Percentiles rank a stretch among this genome's conserved stretches.
Conservation (phyloP, 2,113 vertebrate genomes). For the Paramormyrops kingsleyae region DNA sequence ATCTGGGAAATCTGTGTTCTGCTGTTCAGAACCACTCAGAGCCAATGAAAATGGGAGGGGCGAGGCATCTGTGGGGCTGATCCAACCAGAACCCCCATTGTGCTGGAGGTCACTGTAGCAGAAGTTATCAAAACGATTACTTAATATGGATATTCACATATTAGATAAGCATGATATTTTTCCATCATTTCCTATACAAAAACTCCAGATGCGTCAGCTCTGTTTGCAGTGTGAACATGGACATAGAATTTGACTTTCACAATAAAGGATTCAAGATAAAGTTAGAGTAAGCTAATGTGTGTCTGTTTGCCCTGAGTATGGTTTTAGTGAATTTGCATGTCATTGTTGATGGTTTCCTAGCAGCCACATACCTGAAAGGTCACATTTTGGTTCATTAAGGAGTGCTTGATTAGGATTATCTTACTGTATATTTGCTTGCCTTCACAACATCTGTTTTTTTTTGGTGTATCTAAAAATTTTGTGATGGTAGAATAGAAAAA, state of each 20-base stretch:
- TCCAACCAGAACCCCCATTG: neutral
- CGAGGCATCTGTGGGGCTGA: neutral
- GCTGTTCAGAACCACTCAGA: neutral
- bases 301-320: neutral
- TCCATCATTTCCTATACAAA: neutral
- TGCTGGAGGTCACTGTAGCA: neutral
- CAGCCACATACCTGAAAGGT: neutral
- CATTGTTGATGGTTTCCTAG: constrained; percentile 10
- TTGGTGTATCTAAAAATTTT: neutral
- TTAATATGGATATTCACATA: neutral
- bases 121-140: neutral
- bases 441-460: neutral
- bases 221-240: neutral
- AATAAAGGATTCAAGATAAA: constrained; percentile 24
- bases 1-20: neutral
- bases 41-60: neutral
- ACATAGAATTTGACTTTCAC: constrained; percentile 9
- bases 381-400: constrained; percentile 15
- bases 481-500: neutral
- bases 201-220: neutral
- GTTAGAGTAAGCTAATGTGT: neutral
- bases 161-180: neutral
- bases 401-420: constrained; percentile 15
- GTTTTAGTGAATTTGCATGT: neutral
- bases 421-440: neutral